These are phyloP conservation scores for Dysdera silvatica DNA, from an alignment of 1,140 invertebrate genomes.

Conservation along the genomic window DNA sequence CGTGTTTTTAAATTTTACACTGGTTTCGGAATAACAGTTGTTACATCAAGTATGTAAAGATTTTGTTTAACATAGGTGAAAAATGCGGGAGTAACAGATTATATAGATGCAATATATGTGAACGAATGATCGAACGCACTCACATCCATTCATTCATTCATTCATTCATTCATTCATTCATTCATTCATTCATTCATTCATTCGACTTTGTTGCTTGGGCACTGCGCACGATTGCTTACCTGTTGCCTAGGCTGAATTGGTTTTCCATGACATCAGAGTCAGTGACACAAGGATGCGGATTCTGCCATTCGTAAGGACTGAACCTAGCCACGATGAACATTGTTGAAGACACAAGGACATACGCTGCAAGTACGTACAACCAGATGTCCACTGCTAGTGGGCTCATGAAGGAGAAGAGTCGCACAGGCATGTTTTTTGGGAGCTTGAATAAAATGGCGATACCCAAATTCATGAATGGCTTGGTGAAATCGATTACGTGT, in stretches of 20 bases:
- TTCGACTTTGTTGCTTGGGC: too few relatives aligned
- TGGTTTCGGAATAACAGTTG: too few relatives aligned
- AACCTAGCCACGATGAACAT: conserved; percentile 75
- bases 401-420: conserved; percentile 54
- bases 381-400: conserved; percentile 54
- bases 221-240: too few relatives aligned
- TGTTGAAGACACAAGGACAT: conserved; percentile 53
- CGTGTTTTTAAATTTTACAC: too few relatives aligned
- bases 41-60: too few relatives aligned
- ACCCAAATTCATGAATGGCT: conserved; percentile 83
- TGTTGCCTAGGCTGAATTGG: conserved; percentile 46
- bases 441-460: conserved; percentile 76
- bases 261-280: conserved; percentile 56
- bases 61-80: too few relatives aligned
- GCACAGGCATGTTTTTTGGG: conserved; percentile 45
- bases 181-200: too few relatives aligned
- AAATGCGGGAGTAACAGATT: too few relatives aligned
- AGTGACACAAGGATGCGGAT: conserved; percentile 52
- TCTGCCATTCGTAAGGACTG: conserved; percentile 55
- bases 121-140: too few relatives aligned
- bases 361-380: conserved; percentile 52
- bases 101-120: too few relatives aligned
- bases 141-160: too few relatives aligned
- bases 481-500: conserved; percentile 88
- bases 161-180: too few relatives aligned